Conservation (phyloP, 1,140 invertebrate species). For the Drosophila hydei region DNA sequence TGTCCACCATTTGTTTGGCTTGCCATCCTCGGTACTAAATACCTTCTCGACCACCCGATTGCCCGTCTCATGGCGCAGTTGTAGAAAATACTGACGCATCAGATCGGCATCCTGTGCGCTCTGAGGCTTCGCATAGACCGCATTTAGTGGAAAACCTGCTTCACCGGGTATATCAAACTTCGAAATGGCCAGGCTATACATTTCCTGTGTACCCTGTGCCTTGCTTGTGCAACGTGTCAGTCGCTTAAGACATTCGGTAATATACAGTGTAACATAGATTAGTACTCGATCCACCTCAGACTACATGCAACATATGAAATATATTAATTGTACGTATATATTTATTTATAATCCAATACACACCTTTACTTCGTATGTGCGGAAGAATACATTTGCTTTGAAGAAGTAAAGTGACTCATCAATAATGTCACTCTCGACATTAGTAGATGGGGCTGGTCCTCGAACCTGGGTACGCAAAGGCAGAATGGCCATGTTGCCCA, state of each 20-base stretch:
- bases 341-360: slow-evolving; percentile 3
- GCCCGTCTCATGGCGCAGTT: slow-evolving; percentile 97
- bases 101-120: slow-evolving; percentile 91
- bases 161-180: slow-evolving; percentile 99
- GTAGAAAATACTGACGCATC: slow-evolving; percentile 96
- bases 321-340: too few species aligned
- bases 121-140: slow-evolving; percentile 96
- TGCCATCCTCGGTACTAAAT: slow-evolving; percentile 94
- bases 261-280: slow-evolving; percentile 99
- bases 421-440: slow-evolving; percentile 94
- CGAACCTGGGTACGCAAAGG: slow-evolving; percentile 92
- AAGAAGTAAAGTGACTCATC: slow-evolving; percentile 99
- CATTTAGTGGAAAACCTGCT: slow-evolving; percentile 97
- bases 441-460: slow-evolving; percentile 92
- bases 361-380: slow-evolving; percentile 99
- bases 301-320: slow-evolving; percentile 84
- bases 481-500: slow-evolving; percentile 97
- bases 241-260: slow-evolving; percentile 98
- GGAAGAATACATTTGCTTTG: slow-evolving; percentile 99
- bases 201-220: slow-evolving; percentile 95
- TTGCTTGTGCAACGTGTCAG: slow-evolving; percentile 96
- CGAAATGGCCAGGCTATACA: slow-evolving; percentile 97
- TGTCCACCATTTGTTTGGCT: slow-evolving; percentile 99
- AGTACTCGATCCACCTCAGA: slow-evolving; percentile 97
- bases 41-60: slow-evolving; percentile 95